Evolutionary conservation across 2,113 vertebrate species (phyloP), one percentile per base, ranked within the genome.

Genomic region (Athene cunicularia): DNA sequence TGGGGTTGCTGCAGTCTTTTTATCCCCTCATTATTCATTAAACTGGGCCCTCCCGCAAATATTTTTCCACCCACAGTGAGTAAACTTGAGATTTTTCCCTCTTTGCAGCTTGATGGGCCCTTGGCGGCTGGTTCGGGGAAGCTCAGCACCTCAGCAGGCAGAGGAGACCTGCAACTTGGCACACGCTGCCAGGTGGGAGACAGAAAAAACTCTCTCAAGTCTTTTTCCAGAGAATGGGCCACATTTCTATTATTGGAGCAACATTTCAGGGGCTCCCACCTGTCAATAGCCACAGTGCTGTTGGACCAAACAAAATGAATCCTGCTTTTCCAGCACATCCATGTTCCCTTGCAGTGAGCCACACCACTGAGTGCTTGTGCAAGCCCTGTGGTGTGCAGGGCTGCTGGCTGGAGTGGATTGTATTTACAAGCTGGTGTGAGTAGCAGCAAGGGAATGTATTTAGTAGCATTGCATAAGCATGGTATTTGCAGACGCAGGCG

Each of bases 331-430:
- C 77, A 14, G 67, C 63, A 7, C 41, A 5, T 8, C 39, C 55
- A 3, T 0, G 14, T 13, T 15, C 73, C 56, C 32, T 5, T 0
- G 0, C 8, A 6, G 85, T 0, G 5, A 58, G 66, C 60, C 1
- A 1, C n/a, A 9, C 68, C 27, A 7, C 49, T 0, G 11, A 3
- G n/a, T 0, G 2, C 62, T 37, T 1, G 1, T 58, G 49, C 13
- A 14, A 49, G 43, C 28, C 53, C 59, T 0, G 3, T 8, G 56
- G 33, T 39, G 49, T 14, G 43, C 3, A 0, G 73, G 52, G 67
- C 63, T 0, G 0, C 55, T 0, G 14, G 75, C 85, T 26, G 32
- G 39, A 26, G 39, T 6, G 3, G 55, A 71, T 32, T 68, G 64
- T 90, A 11, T 81, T 75, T 52, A 11, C 23, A 50, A 19, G 58